phyloP scores from a whole-genome alignment of 2,888 invertebrate genomes.

The Lasioglossum figueresi region DNA sequence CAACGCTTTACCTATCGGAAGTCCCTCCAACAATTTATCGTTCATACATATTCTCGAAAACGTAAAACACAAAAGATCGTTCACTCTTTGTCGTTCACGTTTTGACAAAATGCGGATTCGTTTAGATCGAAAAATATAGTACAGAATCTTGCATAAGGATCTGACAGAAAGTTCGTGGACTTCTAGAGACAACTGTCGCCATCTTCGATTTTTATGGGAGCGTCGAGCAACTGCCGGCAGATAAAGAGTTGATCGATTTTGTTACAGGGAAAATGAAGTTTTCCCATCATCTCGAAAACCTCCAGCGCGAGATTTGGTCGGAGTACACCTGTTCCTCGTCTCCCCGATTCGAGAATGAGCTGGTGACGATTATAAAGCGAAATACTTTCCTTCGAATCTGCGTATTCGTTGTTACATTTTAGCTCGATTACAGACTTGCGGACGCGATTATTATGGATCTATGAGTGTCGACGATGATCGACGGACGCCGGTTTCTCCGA shows the following conservation, averaged over 20 bases:
- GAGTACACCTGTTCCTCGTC: background rate
- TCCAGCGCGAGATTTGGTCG: background rate
- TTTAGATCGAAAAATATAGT: background rate
- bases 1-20: background rate
- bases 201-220: background rate
- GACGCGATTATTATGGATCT: constrained; percentile 13
- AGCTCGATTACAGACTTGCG: constrained; percentile 13
- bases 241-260: background rate
- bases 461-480: background rate
- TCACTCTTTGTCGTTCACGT: background rate
- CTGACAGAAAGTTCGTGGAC: background rate
- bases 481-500: background rate
- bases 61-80: background rate
- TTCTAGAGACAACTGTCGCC: background rate
- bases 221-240: background rate
- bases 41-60: background rate
- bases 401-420: constrained; percentile 18
- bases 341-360: background rate
- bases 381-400: constrained; percentile 1
- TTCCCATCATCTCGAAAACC: no score
- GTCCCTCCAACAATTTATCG: background rate
- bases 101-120: background rate
- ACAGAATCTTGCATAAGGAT: background rate
- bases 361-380: constrained; percentile 7
- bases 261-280: background rate